phyloP scores from a whole-genome alignment of 1,140 invertebrate species.

The Panagrolaimus sp. region DNA sequence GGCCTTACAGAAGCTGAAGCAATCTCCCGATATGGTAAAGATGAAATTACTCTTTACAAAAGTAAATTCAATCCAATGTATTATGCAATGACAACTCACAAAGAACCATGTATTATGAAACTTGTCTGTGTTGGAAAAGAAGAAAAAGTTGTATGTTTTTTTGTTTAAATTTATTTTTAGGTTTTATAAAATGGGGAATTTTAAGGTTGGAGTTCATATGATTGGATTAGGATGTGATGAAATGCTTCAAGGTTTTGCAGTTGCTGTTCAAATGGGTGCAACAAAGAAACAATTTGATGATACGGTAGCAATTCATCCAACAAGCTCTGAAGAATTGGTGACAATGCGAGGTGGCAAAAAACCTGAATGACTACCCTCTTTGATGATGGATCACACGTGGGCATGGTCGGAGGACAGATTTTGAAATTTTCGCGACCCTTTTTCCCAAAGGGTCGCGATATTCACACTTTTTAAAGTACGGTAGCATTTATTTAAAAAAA shows the following conservation, averaged over 20 bases:
- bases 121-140: constrained; percentile 62
- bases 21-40: constrained; percentile 60
- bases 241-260: constrained; percentile 66
- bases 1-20: constrained; percentile 66
- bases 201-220: constrained; percentile 64
- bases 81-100: constrained; percentile 62
- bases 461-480: no score
- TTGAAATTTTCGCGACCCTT: no score
- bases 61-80: constrained; percentile 65
- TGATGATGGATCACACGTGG: no score
- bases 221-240: constrained; percentile 65
- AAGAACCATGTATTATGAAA: constrained; percentile 63
- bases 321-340: constrained; percentile 61
- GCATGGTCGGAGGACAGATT: no score
- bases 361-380: constrained; percentile 15
- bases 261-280: constrained; percentile 67
- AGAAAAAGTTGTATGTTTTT: constrained; percentile 61
- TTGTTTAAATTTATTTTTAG: no score
- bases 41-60: constrained; percentile 63
- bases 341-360: constrained; percentile 55
- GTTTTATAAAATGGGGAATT: no score
- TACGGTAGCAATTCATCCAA: constrained; percentile 67
- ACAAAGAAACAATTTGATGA: constrained; percentile 66
- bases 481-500: no score
- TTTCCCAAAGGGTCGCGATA: no score